These are phyloP conservation scores for Philereme transversata DNA, from an alignment of 2,888 invertebrate genomes.

Conservation along the genomic window DNA sequence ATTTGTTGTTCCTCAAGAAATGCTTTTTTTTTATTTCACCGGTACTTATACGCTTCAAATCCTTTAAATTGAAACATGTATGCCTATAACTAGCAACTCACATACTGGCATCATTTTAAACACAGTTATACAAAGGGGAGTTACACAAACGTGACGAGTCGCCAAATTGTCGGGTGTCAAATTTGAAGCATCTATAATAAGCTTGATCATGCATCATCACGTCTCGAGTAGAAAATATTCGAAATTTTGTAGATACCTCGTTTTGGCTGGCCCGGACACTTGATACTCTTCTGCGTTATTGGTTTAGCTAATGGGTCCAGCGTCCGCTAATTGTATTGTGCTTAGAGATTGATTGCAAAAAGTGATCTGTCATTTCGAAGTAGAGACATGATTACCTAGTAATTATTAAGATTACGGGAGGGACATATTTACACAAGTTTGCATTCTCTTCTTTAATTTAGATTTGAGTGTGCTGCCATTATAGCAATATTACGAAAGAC, in stretches of 20 bases:
- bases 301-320: conserved; percentile 27
- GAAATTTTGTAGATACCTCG: conserved; percentile 66
- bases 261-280: conserved; percentile 49
- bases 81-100: background rate
- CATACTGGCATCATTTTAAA: background rate
- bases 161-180: conserved; percentile 55
- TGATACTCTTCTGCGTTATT: conserved; percentile 40
- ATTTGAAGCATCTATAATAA: conserved; percentile 75
- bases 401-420: too few relatives aligned
- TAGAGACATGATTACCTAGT: too few relatives aligned
- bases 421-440: too few relatives aligned
- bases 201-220: conserved; percentile 78
- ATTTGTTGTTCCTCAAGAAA: too few relatives aligned
- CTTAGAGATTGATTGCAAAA: conserved; percentile 26
- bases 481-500: too few relatives aligned
- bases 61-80: too few relatives aligned
- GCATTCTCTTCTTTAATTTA: too few relatives aligned
- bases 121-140: conserved; percentile 51
- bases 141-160: conserved; percentile 72
- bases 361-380: background rate
- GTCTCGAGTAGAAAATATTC: conserved; percentile 70
- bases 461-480: too few relatives aligned
- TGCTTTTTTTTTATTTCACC: too few relatives aligned
- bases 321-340: conserved; percentile 20
- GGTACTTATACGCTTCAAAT: too few relatives aligned